phyloP scores from a whole-genome alignment of 1,140 invertebrate species.

The Acromyrmex heyeri region DNA sequence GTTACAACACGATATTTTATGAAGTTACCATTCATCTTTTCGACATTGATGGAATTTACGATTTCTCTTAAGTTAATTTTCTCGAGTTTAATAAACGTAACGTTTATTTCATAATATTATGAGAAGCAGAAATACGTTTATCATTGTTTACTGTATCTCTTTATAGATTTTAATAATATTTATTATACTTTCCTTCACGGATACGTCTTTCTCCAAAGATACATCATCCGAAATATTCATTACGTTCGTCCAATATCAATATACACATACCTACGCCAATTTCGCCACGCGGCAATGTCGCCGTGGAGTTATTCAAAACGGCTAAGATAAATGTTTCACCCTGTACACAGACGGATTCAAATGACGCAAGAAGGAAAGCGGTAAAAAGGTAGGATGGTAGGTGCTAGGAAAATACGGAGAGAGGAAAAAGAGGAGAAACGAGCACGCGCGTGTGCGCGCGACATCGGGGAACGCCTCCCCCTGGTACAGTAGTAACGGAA shows the following conservation, averaged over 20 bases:
- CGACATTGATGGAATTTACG: conserved; percentile 28
- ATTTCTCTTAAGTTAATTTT: conserved; percentile 57
- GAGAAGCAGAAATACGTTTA: background rate
- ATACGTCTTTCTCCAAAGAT: conserved; percentile 1
- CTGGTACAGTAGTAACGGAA: conserved; percentile 15
- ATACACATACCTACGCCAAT: conserved; percentile 5
- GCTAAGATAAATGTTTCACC: conserved; percentile 53
- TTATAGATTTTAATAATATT: too few species aligned
- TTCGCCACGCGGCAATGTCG: conserved; percentile 18
- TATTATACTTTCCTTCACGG: too few species aligned
- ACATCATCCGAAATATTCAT: conserved; percentile 45
- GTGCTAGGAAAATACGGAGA: background rate
- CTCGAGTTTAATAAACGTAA: background rate
- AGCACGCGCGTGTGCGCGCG: conserved; percentile 66
- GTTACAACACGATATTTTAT: conserved; percentile 41
- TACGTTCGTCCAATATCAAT: background rate
- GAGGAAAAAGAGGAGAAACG: conserved; percentile 50
- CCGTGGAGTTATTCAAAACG: conserved; percentile 44
- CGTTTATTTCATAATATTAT: background rate
- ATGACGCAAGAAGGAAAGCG: conserved; percentile 28
- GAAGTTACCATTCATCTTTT: conserved; percentile 44
- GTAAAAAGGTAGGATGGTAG: background rate
- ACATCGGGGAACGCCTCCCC: conserved; percentile 16
- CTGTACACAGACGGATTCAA: conserved; percentile 36
- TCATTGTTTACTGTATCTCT: too few species aligned